Conservation (phyloP, 2,888 invertebrate species). For the Drosophila bunnanda region DNA sequence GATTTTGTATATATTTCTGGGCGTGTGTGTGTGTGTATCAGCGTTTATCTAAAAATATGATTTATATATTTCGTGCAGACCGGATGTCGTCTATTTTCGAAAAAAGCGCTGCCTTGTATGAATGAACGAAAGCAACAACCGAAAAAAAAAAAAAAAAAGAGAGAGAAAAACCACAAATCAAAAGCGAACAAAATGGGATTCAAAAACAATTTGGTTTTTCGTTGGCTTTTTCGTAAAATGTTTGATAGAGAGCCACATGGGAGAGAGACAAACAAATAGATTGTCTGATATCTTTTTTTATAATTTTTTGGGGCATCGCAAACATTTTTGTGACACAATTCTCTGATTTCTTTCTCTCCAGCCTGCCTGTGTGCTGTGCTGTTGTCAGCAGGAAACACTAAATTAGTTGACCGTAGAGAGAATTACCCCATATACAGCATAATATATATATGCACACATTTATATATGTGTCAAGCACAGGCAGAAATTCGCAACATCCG, state of each 20-base stretch:
- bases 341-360: conserved; percentile 49
- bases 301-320: conserved; percentile 24
- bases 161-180: conserved; percentile 23
- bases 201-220: conserved; percentile 55
- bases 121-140: conserved; percentile 48
- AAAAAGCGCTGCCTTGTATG: conserved; percentile 43
- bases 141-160: conserved; percentile 3
- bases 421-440: conserved; percentile 64
- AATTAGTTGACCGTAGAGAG: conserved; percentile 77
- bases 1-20: conserved; percentile 28
- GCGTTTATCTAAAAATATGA: conserved; percentile 77
- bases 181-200: conserved; percentile 36
- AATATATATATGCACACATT: conserved; percentile 20
- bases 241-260: conserved; percentile 42
- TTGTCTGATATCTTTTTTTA: conserved; percentile 28
- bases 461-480: conserved; percentile 61
- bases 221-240: conserved; percentile 52
- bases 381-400: conserved; percentile 82
- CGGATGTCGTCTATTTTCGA: conserved; percentile 83
- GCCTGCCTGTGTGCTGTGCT: conserved; percentile 63
- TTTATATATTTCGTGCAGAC: conserved; percentile 76
- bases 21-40: conserved; percentile 52
- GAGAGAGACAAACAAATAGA: conserved; percentile 38
- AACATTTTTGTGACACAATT: conserved; percentile 53
- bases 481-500: conserved; percentile 76